Evolutionary conservation across 64 coral and sea anemone species (phyloP).

Genomic region (Hydrozoanthus tunicans): DNA sequence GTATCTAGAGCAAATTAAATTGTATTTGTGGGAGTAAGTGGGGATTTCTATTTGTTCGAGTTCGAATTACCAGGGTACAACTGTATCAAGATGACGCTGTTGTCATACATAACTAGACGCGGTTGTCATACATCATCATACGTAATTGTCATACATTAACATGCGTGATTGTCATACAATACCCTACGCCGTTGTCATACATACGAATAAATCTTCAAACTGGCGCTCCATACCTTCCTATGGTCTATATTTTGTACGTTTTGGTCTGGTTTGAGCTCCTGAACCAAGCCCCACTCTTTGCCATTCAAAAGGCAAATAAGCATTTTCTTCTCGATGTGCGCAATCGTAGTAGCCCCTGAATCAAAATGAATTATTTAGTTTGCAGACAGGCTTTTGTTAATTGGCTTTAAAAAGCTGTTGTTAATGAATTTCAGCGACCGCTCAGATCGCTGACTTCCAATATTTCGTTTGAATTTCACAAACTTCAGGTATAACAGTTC

Average conservation of each 20-base stretch:
- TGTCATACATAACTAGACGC: neutral
- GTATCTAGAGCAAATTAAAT: neutral
- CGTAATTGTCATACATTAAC: neutral
- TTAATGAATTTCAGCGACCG: too few relatives aligned
- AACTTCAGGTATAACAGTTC: too few relatives aligned
- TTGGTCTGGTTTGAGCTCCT: conserved; percentile 66
- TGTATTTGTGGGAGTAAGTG: neutral
- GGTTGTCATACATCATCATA: too few relatives aligned
- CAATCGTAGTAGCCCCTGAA: conserved; percentile 50
- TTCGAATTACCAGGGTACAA: neutral
- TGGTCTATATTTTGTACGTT: conserved; percentile 50
- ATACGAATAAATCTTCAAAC: neutral
- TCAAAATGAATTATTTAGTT: neutral
- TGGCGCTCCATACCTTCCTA: conserved; percentile 51
- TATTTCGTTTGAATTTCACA: too few relatives aligned
- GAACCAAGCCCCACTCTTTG: conserved; percentile 72
- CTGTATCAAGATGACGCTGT: neutral
- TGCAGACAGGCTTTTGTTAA: neutral
- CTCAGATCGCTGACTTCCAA: too few relatives aligned
- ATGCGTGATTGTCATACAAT: too few relatives aligned
- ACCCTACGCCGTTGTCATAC: too few relatives aligned
- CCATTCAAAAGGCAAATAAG: conserved; percentile 59
- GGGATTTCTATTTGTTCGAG: neutral
- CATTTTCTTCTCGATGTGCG: conserved; percentile 67
- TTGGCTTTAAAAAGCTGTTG: neutral